Conservation (phyloP, 2,113 vertebrate species). For the Pterocles burchelli region DNA sequence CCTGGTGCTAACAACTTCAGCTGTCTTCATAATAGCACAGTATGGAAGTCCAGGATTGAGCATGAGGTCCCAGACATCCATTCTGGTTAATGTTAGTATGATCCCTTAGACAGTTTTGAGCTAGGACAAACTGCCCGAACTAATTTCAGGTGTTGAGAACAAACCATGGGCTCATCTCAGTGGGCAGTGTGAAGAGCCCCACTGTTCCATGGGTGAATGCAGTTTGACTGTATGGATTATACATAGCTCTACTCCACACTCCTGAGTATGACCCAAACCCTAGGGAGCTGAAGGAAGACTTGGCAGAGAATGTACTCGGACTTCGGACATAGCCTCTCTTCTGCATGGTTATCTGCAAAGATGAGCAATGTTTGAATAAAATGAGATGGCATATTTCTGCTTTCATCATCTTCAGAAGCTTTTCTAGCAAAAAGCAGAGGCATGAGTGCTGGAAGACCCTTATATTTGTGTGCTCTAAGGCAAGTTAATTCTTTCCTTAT, state of each 20-base stretch:
- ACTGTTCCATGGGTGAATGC: rapidly evolving
- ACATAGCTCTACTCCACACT: neutral
- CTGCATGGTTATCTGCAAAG: neutral
- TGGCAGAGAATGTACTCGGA: neutral
- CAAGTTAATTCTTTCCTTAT: neutral
- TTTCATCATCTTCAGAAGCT: neutral
- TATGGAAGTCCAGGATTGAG: neutral
- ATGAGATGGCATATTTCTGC: neutral
- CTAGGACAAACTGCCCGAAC: neutral
- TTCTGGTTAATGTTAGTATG: neutral
- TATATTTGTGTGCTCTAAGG: neutral
- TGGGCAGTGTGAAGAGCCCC: neutral
- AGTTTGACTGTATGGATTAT: neutral
- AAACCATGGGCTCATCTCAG: neutral
- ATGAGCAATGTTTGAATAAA: neutral
- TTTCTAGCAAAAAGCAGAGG: neutral
- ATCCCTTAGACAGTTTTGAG: neutral
- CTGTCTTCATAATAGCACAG: neutral
- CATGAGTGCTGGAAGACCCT: neutral
- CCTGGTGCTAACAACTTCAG: neutral
- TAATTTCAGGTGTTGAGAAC: neutral
- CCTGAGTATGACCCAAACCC: neutral
- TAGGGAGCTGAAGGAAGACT: neutral
- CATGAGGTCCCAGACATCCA: neutral
- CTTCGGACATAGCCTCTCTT: neutral